Base-by-base conservation (phyloP, 2,888 invertebrate species). In the Drosophila mulleri region DNA sequence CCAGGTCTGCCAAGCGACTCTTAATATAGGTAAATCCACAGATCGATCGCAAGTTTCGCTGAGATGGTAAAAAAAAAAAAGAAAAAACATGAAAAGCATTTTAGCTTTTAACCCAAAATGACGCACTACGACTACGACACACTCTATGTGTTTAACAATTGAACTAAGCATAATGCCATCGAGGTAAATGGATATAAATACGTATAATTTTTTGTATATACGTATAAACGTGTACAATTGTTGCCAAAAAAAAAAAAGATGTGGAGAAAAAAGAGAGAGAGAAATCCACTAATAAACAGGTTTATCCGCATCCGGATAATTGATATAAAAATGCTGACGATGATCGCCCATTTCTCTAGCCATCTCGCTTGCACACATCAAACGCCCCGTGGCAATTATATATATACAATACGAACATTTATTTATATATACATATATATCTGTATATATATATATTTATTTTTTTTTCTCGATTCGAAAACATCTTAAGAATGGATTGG, bases 221-320 rank as follows among this genome's bases (percentile, higher is more conserved):
- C 11, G 12, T 45, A 11, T 2, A 48, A n/a, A 52, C 29, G 52
- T 53, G 58, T 44, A 59, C 59, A 65, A 65, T 61, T 68, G 72
- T 52, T 71, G 78, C 67, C 54, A 75, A 78, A 75, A 75, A 52
- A 32, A 42, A 29, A 35, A 3, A 35, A 32, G 12, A 42, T 23
- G 44, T 57, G 53, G 45, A 59, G 47, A 26, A 61, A 54, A 12
- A 41, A 41, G 37, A 37, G 37, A 53, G 18, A 35, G 20, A 35
- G 42, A 72, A 61, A 63, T 56, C 73, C 78, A 86, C 74, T 26
- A 54, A 54, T 16, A 69, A 83, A 86, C 86, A 72, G 86, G 83
- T 82, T 82, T 85, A 56, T 39, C 54, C 70, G 75, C 84, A 83
- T 83, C 83, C 83, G 83, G 86, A 83, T 86, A 83, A 83, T 82